Evolutionary conservation across 2,113 vertebrate genomes (phyloP), one percentile per base, ranked within the genome.

Genomic region (Thunnus thynnus): DNA sequence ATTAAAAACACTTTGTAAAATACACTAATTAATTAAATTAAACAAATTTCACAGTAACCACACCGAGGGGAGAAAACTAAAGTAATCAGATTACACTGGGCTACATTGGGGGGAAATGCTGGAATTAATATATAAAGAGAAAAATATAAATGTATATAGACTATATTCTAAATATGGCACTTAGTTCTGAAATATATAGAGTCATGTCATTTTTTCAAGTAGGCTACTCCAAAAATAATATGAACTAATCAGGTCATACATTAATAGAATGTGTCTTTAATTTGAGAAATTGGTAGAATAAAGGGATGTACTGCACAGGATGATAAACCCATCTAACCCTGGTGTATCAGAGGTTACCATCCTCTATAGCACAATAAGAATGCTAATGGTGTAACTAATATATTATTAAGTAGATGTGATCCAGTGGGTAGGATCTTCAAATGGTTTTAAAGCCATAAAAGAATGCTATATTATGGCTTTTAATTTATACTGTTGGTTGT

Each of bases 221-320:
- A 70, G 72, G 63, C 47, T 74, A 44, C 14, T 76, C 62, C 68
- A 58, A 46, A 67, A 72, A 87, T 75, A 71, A 60, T 78, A 13
- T 52, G 25, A 78, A 78, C 60, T 22, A 85, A 68, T 73, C 55
- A 73, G 72, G 76, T 76, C 61, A 61, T 20, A 13, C 72, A 73
- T 55, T 63, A 68, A 65, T 60, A 70, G 48, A 62, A 18, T 10
- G 7, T 18, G 3, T 61, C 36, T 41, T 41, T 41, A 41, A 41
- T 41, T 41, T 41, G 3, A 58, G 68, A 72, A 9, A 27, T 72
- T 16, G 46, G 18, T 47, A 25, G 61, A 82, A 57, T 56, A 68
- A 85, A 51, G n/a, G 3, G 30, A 69, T 27, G 57, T 10, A 54
- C 36, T 41, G 36, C 8, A 41, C 36, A 55, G 54, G 32, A 61